Evolutionary conservation across 2,113 vertebrate species (phyloP).

Genomic region (Vidua chalybeata): DNA sequence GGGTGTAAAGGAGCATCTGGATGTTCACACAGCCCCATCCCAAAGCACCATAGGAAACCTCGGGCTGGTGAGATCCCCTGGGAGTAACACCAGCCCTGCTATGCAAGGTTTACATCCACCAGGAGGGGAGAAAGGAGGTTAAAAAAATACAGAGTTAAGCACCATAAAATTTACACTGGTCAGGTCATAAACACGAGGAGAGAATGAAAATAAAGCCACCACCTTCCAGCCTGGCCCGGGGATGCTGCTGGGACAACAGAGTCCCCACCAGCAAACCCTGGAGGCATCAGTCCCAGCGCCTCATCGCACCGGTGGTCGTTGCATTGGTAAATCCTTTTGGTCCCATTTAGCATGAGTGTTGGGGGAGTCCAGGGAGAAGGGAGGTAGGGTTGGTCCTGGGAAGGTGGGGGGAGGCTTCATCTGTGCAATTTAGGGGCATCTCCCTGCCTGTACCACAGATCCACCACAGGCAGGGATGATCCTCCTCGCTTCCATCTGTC

Average conservation of each 20-base stretch:
- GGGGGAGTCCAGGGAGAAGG: background rate
- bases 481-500: background rate
- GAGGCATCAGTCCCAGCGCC: background rate
- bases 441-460: background rate
- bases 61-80: background rate
- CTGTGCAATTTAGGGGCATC: conserved; percentile 6
- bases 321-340: conserved; percentile 14
- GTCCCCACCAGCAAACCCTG: background rate
- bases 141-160: conserved; percentile 58
- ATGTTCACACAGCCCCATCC: background rate
- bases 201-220: conserved; percentile 26
- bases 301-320: background rate
- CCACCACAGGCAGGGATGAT: background rate
- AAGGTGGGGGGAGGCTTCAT: background rate
- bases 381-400: background rate
- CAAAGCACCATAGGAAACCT: conserved; percentile 41
- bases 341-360: background rate
- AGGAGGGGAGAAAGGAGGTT: conserved; percentile 5
- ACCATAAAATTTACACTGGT: conserved; percentile 70
- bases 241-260: background rate
- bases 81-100: background rate
- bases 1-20: background rate
- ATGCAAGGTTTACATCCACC: background rate
- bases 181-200: conserved; percentile 48
- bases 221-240: background rate